Evolutionary conservation across 35 echinoderm and acorn worm genomes (phyloP).

Genomic region (Amphiura filiformis): DNA sequence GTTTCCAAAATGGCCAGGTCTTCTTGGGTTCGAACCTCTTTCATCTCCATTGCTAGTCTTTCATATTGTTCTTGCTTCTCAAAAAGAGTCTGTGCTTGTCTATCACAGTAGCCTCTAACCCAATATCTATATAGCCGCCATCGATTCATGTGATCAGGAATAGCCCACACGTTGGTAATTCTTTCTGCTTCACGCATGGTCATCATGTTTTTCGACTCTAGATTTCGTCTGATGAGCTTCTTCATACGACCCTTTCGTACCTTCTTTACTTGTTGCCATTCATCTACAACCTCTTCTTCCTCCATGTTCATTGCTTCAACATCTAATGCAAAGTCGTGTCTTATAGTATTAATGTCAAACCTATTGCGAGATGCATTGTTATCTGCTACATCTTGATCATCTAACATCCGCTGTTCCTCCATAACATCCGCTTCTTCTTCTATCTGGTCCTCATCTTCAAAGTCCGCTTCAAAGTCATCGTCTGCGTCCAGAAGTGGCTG

Average conservation of each 20-base stretch:
- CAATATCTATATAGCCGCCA: slow-evolving; percentile 84
- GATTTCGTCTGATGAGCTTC: slow-evolving; percentile 36
- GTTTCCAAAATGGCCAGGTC: not conserved
- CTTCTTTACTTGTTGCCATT: slow-evolving; percentile 15
- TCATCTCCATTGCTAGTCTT: not conserved
- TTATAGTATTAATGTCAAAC: slow-evolving; percentile 14
- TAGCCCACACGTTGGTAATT: slow-evolving; percentile 43
- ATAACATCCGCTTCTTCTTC: slow-evolving; percentile 49
- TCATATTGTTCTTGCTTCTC: slow-evolving; percentile 7
- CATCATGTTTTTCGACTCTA: slow-evolving; percentile 49
- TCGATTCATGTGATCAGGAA: slow-evolving; percentile 14
- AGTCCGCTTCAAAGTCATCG: not conserved
- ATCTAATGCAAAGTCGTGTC: slow-evolving; percentile 32
- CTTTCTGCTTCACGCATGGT: slow-evolving; percentile 38
- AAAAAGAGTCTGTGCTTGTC: slow-evolving; percentile 7
- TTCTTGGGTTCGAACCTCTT: not conserved
- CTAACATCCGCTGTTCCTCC: slow-evolving; percentile 28
- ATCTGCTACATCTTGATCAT: slow-evolving; percentile 30
- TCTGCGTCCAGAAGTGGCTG: slow-evolving; percentile 22
- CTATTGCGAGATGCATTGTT: slow-evolving; percentile 18
- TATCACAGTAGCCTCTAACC: slow-evolving; percentile 25
- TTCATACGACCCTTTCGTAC: slow-evolving; percentile 28
- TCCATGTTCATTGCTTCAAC: slow-evolving; percentile 25
- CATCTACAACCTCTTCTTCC: not conserved
- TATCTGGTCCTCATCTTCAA: slow-evolving; percentile 27